Conservation (phyloP, 2,888 invertebrate species). For the Drosophila borborema region DNA sequence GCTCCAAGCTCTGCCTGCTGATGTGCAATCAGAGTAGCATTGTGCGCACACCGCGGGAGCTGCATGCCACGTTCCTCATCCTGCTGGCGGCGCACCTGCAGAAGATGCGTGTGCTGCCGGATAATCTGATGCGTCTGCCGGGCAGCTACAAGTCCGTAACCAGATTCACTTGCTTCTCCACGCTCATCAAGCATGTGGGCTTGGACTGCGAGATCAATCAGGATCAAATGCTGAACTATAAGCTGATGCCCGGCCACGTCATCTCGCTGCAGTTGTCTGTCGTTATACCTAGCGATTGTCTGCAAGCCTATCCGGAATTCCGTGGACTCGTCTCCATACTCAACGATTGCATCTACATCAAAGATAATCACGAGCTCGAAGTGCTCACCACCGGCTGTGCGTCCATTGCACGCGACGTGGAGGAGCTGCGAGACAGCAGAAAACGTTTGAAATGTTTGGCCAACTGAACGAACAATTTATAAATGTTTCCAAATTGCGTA, state of each 20-base stretch:
- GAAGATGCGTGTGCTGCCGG: slow-evolving; percentile 40
- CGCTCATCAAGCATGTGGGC: slow-evolving; percentile 47
- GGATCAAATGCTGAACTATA: slow-evolving; percentile 20
- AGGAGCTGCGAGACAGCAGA: slow-evolving; percentile 19
- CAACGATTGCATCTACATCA: slow-evolving; percentile 41
- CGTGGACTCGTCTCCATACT: slow-evolving; percentile 50
- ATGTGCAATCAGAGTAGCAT: slow-evolving; percentile 8
- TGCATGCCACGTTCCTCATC: slow-evolving; percentile 40
- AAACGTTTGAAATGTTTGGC: neutral
- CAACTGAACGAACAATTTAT: neutral
- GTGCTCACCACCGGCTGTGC: slow-evolving; percentile 39
- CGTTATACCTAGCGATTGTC: slow-evolving; percentile 46
- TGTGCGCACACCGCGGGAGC: slow-evolving; percentile 29
- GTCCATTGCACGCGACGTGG: slow-evolving; percentile 21
- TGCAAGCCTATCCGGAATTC: slow-evolving; percentile 50
- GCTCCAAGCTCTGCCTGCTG: slow-evolving; percentile 29
- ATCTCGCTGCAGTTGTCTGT: slow-evolving; percentile 47
- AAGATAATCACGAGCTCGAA: slow-evolving; percentile 32
- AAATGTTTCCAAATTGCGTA: neutral
- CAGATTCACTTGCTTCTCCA: slow-evolving; percentile 31
- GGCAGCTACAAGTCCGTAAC: slow-evolving; percentile 6
- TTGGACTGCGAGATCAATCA: slow-evolving; percentile 18
- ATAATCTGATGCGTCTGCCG: neutral
- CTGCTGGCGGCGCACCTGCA: slow-evolving; percentile 32
- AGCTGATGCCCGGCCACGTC: slow-evolving; percentile 47